Evolutionary conservation across 2,888 invertebrate species (phyloP).

Genomic region (Ptychoptera contaminata): DNA sequence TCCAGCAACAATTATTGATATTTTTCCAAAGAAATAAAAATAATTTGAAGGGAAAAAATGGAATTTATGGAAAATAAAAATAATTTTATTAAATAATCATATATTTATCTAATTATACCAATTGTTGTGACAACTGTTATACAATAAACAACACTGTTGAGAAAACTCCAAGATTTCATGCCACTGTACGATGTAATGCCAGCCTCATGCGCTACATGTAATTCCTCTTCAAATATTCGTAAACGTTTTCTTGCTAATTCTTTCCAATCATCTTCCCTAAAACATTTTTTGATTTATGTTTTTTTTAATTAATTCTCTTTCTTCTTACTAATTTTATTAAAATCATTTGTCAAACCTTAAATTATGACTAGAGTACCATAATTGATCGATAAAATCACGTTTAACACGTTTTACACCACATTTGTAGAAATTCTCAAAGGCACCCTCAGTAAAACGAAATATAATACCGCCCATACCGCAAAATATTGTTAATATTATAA

Average conservation of each 20-base stretch:
- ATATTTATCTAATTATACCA: constrained; percentile 44
- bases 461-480: constrained; percentile 67
- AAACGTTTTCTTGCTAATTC: constrained; percentile 65
- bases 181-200: constrained; percentile 74
- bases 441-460: constrained; percentile 70
- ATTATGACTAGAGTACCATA: constrained; percentile 70
- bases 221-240: constrained; percentile 70
- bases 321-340: too few species aligned
- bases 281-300: too few species aligned
- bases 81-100: background rate
- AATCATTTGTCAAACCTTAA: constrained; percentile 36
- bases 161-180: constrained; percentile 72
- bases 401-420: constrained; percentile 77
- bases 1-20: background rate
- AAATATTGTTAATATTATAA: constrained; percentile 51
- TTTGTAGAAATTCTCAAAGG: constrained; percentile 73
- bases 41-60: background rate
- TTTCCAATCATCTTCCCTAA: constrained; percentile 77
- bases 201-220: constrained; percentile 69
- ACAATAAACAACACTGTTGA: constrained; percentile 75
- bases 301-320: background rate
- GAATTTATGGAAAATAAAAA: background rate
- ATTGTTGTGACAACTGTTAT: constrained; percentile 78
- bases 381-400: constrained; percentile 65
- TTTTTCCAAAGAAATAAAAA: background rate